Evolutionary conservation across 2,888 invertebrate species (phyloP).

Genomic region (Ametastegia equiseti): DNA sequence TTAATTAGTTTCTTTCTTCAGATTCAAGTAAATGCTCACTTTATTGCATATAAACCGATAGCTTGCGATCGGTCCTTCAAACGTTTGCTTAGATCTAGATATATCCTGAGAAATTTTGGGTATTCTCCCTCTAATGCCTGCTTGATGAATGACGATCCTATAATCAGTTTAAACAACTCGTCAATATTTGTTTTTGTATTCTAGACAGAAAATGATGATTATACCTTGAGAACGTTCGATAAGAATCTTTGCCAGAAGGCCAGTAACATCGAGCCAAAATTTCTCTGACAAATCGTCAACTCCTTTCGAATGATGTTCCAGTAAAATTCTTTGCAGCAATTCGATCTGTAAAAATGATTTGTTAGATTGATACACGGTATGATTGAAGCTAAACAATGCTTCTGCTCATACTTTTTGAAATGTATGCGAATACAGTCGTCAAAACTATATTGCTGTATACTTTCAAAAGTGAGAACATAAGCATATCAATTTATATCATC

Average conservation of each 20-base stretch:
- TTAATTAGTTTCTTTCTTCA: constrained; percentile 7
- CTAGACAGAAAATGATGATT: constrained; percentile 12
- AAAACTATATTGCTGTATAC: constrained; percentile 39
- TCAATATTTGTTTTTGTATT: not conserved
- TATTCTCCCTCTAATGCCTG: constrained; percentile 93
- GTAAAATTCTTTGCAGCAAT: constrained; percentile 66
- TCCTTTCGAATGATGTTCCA: constrained; percentile 68
- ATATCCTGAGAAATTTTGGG: constrained; percentile 89
- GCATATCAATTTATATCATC: too few relatives aligned
- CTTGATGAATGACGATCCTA: constrained; percentile 80
- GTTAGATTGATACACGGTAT: too few relatives aligned
- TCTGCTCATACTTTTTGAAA: too few relatives aligned
- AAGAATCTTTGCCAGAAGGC: constrained; percentile 75
- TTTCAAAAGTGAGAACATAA: too few relatives aligned
- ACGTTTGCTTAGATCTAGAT: constrained; percentile 85
- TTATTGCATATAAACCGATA: constrained; percentile 77
- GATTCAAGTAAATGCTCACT: constrained; percentile 74
- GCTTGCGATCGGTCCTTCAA: constrained; percentile 77
- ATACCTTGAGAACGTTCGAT: constrained; percentile 75
- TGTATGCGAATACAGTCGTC: constrained; percentile 29
- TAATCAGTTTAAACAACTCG: constrained; percentile 41
- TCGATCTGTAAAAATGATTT: constrained; percentile 61
- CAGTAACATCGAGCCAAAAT: constrained; percentile 81
- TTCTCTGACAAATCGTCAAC: constrained; percentile 72
- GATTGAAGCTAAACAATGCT: too few relatives aligned